These are phyloP conservation scores for Hyles euphorbiae DNA, from an alignment of 1,140 invertebrate genomes.

Conservation along the genomic window DNA sequence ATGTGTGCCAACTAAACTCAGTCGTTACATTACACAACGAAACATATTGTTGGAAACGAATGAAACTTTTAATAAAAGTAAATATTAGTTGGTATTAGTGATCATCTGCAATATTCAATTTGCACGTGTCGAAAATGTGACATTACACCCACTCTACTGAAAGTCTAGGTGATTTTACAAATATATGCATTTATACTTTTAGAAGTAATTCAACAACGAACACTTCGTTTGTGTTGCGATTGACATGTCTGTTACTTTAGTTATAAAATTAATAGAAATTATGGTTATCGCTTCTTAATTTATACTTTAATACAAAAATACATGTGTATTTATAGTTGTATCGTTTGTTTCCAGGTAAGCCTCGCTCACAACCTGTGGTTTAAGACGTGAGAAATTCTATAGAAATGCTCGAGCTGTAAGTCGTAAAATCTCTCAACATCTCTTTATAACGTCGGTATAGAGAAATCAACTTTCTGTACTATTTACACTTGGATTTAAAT, in stretches of 20 bases:
- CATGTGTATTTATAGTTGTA: conserved; percentile 3
- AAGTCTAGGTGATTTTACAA: not conserved
- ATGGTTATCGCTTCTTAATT: no score
- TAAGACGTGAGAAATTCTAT: conserved; percentile 24
- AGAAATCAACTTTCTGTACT: conserved; percentile 18
- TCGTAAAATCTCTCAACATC: conserved; percentile 19
- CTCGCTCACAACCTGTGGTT: conserved; percentile 4
- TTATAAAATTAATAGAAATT: no score
- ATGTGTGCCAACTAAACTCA: conserved; percentile 13
- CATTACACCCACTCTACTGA: not conserved
- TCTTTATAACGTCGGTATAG: conserved; percentile 15
- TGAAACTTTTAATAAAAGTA: not conserved
- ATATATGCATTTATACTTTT: no score
- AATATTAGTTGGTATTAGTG: no score
- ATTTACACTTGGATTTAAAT: not conserved
- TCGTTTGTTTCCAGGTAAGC: conserved; percentile 25
- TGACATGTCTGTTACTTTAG: no score
- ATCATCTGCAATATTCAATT: no score
- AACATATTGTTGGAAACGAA: not conserved
- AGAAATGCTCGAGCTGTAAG: conserved; percentile 19
- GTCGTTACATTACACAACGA: conserved; percentile 15
- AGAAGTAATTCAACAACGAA: no score
- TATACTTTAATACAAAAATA: no score
- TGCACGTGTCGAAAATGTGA: no score
- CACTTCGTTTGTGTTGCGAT: no score